A percentile compares a stretch with the other conserved stretches of the same genome.
These are phyloP conservation scores for Acrossocheilus fasciatus DNA, from an alignment of 2,797 vertebrate species.

Conservation along the genomic window DNA sequence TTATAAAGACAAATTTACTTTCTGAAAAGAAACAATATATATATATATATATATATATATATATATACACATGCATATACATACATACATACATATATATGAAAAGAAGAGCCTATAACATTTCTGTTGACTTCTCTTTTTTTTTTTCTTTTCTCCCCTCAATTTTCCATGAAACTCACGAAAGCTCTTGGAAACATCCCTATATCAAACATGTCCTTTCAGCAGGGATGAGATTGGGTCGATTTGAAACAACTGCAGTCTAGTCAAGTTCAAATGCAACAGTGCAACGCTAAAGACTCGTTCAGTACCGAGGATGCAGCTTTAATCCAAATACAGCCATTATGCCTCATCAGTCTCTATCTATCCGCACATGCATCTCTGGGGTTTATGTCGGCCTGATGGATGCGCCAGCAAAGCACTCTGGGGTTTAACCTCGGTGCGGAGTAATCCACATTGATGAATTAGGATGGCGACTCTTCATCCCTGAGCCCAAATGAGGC, in stretches of 20 bases:
- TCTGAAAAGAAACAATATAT: too few relatives aligned
- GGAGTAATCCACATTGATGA: conserved; percentile 59
- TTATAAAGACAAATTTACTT: too few relatives aligned
- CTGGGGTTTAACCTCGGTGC: conserved; percentile 50
- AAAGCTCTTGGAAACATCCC: neutral
- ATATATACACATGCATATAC: too few relatives aligned
- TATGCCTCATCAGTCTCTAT: conserved; percentile 47
- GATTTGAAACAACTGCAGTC: neutral
- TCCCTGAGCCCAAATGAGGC: conserved; percentile 46
- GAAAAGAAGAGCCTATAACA: neutral
- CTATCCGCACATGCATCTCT: conserved; percentile 36
- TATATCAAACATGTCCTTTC: neutral
- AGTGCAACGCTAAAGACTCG: conserved; percentile 8
- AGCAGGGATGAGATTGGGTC: neutral
- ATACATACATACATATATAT: neutral
- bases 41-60: too few relatives aligned
- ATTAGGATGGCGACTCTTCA: conserved; percentile 54
- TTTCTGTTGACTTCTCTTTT: neutral
- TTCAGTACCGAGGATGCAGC: conserved; percentile 6
- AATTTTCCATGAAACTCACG: neutral
- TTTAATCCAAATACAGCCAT: conserved; percentile 49
- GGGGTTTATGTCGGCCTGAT: conserved; percentile 24
- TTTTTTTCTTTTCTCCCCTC: neutral
- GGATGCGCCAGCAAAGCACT: conserved; percentile 48
- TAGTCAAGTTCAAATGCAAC: conserved; percentile 24